Conservation (phyloP, 2,888 invertebrate species). For the Carabus problematicus region DNA sequence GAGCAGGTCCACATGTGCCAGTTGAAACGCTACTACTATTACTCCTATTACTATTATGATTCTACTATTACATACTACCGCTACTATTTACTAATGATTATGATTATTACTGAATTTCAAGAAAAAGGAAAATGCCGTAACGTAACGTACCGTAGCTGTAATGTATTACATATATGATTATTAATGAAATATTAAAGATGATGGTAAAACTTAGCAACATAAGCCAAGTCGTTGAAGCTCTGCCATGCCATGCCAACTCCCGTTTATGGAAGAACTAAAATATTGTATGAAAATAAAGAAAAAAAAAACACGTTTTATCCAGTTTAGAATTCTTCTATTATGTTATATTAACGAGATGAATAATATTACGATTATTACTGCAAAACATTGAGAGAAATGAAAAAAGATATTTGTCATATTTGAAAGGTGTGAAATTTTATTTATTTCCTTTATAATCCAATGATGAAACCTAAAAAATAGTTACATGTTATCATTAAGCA, state of each 20-base stretch:
- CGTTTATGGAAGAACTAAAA: slow-evolving; percentile 34
- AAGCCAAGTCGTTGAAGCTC: slow-evolving; percentile 28
- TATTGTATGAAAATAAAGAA: neutral
- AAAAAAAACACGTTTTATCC: slow-evolving; percentile 16
- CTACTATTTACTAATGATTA: too few species aligned
- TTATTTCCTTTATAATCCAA: slow-evolving; percentile 14
- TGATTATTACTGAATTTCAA: slow-evolving; percentile 27
- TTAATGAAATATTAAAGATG: slow-evolving; percentile 24
- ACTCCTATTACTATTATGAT: too few species aligned
- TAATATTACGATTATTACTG: slow-evolving; percentile 13
- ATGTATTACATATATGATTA: slow-evolving; percentile 38
- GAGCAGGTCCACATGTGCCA: slow-evolving; percentile 17
- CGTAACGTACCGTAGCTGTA: slow-evolving; percentile 33
- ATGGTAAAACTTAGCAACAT: slow-evolving; percentile 20
- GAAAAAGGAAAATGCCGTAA: too few species aligned
- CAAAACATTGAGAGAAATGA: slow-evolving; percentile 15
- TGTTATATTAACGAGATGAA: neutral
- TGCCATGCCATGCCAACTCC: slow-evolving; percentile 19
- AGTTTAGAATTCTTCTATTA: slow-evolving; percentile 4
- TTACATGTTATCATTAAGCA: slow-evolving; percentile 37
- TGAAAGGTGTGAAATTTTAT: slow-evolving; percentile 38
- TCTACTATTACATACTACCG: too few species aligned
- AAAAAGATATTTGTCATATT: slow-evolving; percentile 22
- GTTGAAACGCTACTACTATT: neutral
- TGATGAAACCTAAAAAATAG: slow-evolving; percentile 7